phyloP scores from a whole-genome alignment of 2,113 vertebrate species.

The Solea senegalensis region DNA sequence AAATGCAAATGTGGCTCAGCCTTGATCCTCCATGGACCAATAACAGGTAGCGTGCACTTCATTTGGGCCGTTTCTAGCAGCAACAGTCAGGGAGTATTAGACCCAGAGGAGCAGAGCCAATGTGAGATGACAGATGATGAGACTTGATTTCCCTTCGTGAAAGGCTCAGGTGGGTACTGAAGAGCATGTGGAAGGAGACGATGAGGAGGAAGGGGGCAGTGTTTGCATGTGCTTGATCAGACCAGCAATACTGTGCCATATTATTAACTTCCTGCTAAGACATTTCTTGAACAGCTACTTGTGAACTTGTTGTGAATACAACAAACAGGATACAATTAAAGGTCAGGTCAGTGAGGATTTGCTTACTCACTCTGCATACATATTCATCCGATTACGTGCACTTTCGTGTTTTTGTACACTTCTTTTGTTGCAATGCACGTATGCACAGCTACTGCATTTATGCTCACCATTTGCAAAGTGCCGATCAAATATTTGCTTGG shows the following conservation, averaged over 20 bases:
- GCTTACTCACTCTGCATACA: constrained; percentile 28
- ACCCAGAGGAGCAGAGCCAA: constrained; percentile 44
- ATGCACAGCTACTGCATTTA: constrained; percentile 11
- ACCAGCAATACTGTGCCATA: constrained; percentile 18
- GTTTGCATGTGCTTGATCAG: constrained; percentile 45
- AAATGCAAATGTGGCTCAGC: constrained; percentile 78
- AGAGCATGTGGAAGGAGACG: constrained; percentile 19
- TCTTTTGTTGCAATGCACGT: neutral
- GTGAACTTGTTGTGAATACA: constrained; percentile 45
- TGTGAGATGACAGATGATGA: constrained; percentile 62
- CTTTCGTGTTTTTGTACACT: constrained; percentile 5
- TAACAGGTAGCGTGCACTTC: constrained; percentile 60
- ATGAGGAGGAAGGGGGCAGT: neutral
- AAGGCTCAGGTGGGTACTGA: constrained; percentile 61
- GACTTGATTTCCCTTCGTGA: constrained; percentile 67
- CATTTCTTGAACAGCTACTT: constrained; percentile 52
- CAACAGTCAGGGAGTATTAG: constrained; percentile 5
- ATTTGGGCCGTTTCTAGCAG: constrained; percentile 41
- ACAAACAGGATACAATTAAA: constrained; percentile 60
- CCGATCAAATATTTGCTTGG: neutral
- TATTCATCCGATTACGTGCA: constrained; percentile 38
- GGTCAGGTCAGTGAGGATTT: constrained; percentile 41
- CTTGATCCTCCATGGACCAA: constrained; percentile 62
- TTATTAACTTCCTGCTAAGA: constrained; percentile 19
- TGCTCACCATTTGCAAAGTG: neutral